Percentiles rank a stretch among this genome's conserved stretches.
Evolutionary conservation across 2,113 vertebrate genomes (phyloP).

Genomic region (Rutilus rutilus): DNA sequence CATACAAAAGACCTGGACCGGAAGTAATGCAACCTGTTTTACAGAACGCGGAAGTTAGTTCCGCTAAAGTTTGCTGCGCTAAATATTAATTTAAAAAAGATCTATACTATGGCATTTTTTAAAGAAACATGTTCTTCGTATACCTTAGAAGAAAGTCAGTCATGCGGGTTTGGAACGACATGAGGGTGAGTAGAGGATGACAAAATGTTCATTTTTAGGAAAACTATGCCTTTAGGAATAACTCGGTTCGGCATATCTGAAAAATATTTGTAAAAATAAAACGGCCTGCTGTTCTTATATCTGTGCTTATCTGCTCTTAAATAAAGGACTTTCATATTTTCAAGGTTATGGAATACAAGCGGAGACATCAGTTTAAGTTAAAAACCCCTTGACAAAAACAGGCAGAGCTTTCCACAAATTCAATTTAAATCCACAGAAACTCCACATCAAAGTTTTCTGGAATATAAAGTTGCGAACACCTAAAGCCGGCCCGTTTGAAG

Average conservation of each 20-base stretch:
- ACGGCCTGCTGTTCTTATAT: neutral
- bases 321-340: neutral
- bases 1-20: too few relatives aligned
- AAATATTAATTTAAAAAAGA: neutral
- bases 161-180: neutral
- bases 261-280: neutral
- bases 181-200: neutral
- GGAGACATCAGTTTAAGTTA: neutral
- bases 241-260: neutral
- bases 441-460: conserved; percentile 30
- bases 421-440: conserved; percentile 28
- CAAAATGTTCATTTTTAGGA: neutral
- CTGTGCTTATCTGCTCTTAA: neutral
- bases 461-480: conserved; percentile 53
- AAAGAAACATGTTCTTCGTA: neutral
- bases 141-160: neutral
- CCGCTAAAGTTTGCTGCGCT: too few relatives aligned
- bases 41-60: too few relatives aligned
- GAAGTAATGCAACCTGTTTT: too few relatives aligned
- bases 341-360: conserved; percentile 11
- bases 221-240: conserved; percentile 6
- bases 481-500: conserved; percentile 68
- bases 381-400: conserved; percentile 30
- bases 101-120: neutral
- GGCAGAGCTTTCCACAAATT: conserved; percentile 16